Conservation (phyloP, 1,140 invertebrate genomes). For the Drosophila grimshawi region DNA sequence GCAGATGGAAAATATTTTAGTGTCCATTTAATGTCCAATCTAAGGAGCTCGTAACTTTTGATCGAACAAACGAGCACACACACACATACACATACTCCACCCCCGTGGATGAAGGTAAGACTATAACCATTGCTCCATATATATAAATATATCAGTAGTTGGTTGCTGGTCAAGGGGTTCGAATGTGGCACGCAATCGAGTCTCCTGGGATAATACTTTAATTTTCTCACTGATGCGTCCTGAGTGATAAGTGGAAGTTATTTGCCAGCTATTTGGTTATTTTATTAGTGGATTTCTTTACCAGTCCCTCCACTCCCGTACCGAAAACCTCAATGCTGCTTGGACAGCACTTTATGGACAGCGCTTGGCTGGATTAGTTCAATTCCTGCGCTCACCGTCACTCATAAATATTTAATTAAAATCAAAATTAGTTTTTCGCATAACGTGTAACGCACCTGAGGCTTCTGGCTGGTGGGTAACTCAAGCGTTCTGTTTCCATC, state of each 20-base stretch:
- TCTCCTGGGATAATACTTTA: conserved; percentile 79
- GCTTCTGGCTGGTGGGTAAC: conserved; percentile 28
- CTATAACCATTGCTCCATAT: neutral
- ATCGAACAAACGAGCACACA: conserved; percentile 78
- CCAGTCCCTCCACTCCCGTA: neutral
- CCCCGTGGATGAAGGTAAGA: conserved; percentile 36
- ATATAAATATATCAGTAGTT: conserved; percentile 27
- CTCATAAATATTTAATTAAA: conserved; percentile 80
- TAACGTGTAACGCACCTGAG: conserved; percentile 31
- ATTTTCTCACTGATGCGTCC: conserved; percentile 73
- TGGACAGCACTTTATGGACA: conserved; percentile 20
- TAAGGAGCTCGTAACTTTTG: conserved; percentile 84
- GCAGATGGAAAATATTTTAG: conserved; percentile 84
- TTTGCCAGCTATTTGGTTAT: conserved; percentile 78
- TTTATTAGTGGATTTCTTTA: conserved; percentile 60
- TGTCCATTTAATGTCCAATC: conserved; percentile 84
- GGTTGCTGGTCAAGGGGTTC: conserved; percentile 38
- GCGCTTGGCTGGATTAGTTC: conserved; percentile 20
- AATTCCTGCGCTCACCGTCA: conserved; percentile 18
- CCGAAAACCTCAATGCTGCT: neutral
- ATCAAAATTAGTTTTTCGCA: conserved; percentile 74
- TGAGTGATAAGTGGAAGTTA: conserved; percentile 83
- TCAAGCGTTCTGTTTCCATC: conserved; percentile 41
- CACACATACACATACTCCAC: conserved; percentile 17
- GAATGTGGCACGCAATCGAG: conserved; percentile 57